Conservation (phyloP, 2,797 vertebrate species). For the Enteromius treurensis region DNA sequence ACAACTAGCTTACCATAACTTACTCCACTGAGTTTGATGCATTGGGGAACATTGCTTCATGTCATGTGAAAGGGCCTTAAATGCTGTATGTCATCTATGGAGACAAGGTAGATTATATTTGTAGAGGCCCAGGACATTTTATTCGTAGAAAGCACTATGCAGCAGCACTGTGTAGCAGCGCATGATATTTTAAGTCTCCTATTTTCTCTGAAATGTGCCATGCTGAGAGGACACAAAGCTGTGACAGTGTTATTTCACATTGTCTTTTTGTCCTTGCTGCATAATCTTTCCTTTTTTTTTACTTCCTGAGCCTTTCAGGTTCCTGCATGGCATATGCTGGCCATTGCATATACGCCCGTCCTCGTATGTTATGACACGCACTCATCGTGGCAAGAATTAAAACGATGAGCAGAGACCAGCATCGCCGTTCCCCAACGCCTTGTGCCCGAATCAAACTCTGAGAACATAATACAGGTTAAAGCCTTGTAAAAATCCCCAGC, state of each 20-base stretch:
- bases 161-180: background rate
- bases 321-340: slow-evolving; percentile 14
- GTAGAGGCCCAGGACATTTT: background rate
- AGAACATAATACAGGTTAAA: slow-evolving; percentile 45
- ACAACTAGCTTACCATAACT: background rate
- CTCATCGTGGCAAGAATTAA: slow-evolving; percentile 17
- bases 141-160: background rate
- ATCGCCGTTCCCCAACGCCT: background rate
- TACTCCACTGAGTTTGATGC: background rate
- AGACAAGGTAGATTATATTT: background rate
- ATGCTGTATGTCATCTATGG: background rate
- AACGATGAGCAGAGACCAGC: background rate
- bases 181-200: slow-evolving; percentile 22
- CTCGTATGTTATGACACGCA: background rate
- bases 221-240: slow-evolving; percentile 53
- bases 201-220: slow-evolving; percentile 23
- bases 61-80: background rate
- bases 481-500: slow-evolving; percentile 32
- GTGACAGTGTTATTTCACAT: slow-evolving; percentile 50
- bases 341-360: background rate
- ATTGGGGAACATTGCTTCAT: background rate
- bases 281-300: slow-evolving; percentile 7
- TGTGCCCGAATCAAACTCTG: slow-evolving; percentile 20
- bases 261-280: slow-evolving; percentile 58
- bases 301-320: slow-evolving; percentile 22